Base-by-base conservation (phyloP, 1,140 invertebrate species). In the Brachionus manjavacas region DNA sequence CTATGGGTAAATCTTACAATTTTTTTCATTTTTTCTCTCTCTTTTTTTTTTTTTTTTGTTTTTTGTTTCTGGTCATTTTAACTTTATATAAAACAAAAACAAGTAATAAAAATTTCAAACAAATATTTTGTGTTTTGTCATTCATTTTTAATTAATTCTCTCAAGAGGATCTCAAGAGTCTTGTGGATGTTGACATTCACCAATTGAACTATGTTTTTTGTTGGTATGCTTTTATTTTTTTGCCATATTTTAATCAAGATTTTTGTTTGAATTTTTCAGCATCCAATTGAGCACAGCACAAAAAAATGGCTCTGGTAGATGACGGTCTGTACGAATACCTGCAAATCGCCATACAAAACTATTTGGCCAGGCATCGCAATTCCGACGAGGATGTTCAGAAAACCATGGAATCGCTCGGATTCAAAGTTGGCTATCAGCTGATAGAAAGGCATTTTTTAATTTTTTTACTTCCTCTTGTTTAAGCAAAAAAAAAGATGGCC, bases 121-220 rank as follows among this genome's bases (percentile, higher is more conserved):
- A 72, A n/a, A n/a, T n/a, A 72, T 20, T 72, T 72, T 72, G 28
- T 31, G 28, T 31, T 41, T 72, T 68, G 25, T 31, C 3, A 55
- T 55, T 55, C 16, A 55, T 55, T 55, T 2, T 16, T 55, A 68
- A 72, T 39, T 28, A 2, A 41, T 14, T 72, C 3, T 16, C 41
- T 16, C 7, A 14, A 16, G 16, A 2, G 6, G 12, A 39, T 72
- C 39, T 14, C 12, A 39, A 35, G 16, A 72, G 14, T 72, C 6
- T 41, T 39, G 72, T 76, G 72, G 72, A 76, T 76, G 72, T 76
- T 76, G 72, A 76, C 43, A 76, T 76, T 76, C 72, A 76, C 72
- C 6, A 49, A 49, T 35, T 49, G 8, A 14, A 49, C 25, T 49
- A 28, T 76, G 16, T 25, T 23, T 49, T 28, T 25, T 76, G 43